phyloP scores from a whole-genome alignment of 2,888 invertebrate species.

The Dryocosmus kuriphilus region DNA sequence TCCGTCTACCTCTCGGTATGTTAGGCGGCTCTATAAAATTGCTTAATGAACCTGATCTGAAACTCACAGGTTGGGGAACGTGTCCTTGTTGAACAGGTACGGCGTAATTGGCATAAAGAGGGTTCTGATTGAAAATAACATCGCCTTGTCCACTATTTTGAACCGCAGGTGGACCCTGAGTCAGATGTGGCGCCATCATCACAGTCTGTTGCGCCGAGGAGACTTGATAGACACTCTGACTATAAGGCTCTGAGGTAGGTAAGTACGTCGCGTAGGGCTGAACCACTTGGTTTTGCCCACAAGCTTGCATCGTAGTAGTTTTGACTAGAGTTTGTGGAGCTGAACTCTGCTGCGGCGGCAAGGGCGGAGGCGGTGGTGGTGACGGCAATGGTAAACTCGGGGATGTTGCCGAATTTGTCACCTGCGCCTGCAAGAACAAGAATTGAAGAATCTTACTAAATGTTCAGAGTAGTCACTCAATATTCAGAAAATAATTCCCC shows the following conservation, averaged over 20 bases:
- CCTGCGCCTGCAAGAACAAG: conserved; percentile 43
- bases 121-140: conserved; percentile 70
- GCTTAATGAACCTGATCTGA: not conserved
- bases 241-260: conserved; percentile 71
- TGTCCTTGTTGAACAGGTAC: conserved; percentile 71
- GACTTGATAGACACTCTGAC: conserved; percentile 66
- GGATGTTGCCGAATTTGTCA: conserved; percentile 73
- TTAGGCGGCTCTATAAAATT: too few relatives aligned
- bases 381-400: conserved; percentile 72
- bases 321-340: conserved; percentile 70
- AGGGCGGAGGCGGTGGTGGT: conserved; percentile 60
- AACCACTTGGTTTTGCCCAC: conserved; percentile 65
- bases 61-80: conserved; percentile 65
- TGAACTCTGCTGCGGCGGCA: conserved; percentile 53
- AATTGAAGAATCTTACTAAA: not conserved
- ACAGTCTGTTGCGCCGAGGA: conserved; percentile 66
- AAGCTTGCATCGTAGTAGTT: conserved; percentile 65
- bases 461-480: too few relatives aligned
- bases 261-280: conserved; percentile 67
- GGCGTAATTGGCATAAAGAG: conserved; percentile 72
- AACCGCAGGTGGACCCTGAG: conserved; percentile 61
- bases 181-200: conserved; percentile 67
- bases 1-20: too few relatives aligned
- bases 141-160: conserved; percentile 65
- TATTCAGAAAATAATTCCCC: too few relatives aligned